Base-by-base conservation (phyloP, 1,140 invertebrate species). In the Oncopeltus fasciatus region DNA sequence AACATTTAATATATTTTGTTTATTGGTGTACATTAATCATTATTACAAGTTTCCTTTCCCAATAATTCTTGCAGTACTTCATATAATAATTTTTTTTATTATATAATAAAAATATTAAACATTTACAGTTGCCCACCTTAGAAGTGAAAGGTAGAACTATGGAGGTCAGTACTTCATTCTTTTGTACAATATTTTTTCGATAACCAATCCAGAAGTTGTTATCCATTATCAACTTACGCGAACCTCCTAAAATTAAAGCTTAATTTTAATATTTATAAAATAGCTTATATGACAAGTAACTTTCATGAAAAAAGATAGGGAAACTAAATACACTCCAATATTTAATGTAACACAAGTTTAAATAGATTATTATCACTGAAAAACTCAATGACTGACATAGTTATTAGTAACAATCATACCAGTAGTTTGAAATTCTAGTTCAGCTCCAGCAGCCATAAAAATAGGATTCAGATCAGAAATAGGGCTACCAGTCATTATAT, bases 401-500 rank as follows among this genome's bases (percentile, higher is more conserved):
- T n/a, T n/a, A n/a, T n/a, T n/a, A n/a, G n/a, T n/a, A n/a, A n/a
- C n/a, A n/a, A n/a, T n/a, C n/a, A n/a, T n/a, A n/a, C n/a, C n/a
- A n/a, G n/a, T n/a, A n/a, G n/a, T n/a, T n/a, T n/a, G n/a, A n/a
- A 86, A 72, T 31, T 79, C 72, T 5, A 88, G 67, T 28, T 73
- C 65, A 53, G 74, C 73, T 63, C 80, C 77, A 61, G 83, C 82
- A 14, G 92, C 89, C 78, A 94, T 83, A 64, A 95, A 83, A 65
- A 98, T 83, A 18, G 93, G 93, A 76, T 93, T 94, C 69, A 97
- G 78, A 76, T 98, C 94, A 9, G 92, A 96, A 71, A 97, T 96
- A 0, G 94, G 93, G 75, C 92, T 95, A n/a, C 91, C 90, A 0
- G 92, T 96, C 76, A 95, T 86, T 56, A 96, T 91, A 74, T 96